These are phyloP conservation scores for Meleagris gallopavo DNA, from an alignment of 2,113 vertebrate genomes.

Conservation along the genomic window DNA sequence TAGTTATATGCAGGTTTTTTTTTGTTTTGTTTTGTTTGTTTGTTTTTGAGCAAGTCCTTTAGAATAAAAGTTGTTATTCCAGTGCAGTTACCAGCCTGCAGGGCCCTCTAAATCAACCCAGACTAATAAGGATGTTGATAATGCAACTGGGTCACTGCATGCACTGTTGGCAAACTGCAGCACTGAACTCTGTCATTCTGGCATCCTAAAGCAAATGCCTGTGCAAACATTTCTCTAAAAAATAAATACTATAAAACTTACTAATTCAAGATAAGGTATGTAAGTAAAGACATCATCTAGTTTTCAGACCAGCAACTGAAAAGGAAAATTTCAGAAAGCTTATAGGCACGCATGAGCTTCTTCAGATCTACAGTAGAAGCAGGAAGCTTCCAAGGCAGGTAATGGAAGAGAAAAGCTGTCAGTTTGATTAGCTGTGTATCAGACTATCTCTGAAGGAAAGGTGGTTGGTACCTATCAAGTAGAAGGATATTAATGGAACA, in stretches of 20 bases:
- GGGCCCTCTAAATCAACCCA: neutral
- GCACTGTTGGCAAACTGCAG: neutral
- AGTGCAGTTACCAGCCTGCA: neutral
- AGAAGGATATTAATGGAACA: neutral
- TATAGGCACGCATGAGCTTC: neutral
- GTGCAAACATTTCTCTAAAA: neutral
- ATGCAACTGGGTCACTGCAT: neutral
- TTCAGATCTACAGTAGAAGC: neutral
- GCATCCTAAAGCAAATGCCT: neutral
- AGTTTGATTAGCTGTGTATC: neutral
- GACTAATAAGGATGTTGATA: neutral
- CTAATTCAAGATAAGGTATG: neutral
- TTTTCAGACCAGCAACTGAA: neutral
- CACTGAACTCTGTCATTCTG: neutral
- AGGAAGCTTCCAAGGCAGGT: accelerated
- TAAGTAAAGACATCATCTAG: neutral
- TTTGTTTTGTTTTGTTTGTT: no score
- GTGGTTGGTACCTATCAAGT: neutral
- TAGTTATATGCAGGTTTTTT: neutral
- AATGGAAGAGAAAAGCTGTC: neutral
- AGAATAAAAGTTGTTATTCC: neutral
- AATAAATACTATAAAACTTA: neutral
- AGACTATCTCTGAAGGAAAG: neutral
- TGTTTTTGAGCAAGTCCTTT: neutral
- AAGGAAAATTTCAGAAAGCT: neutral